phyloP scores from a whole-genome alignment of 2,888 invertebrate genomes.

The Philhelius pedissequus region DNA sequence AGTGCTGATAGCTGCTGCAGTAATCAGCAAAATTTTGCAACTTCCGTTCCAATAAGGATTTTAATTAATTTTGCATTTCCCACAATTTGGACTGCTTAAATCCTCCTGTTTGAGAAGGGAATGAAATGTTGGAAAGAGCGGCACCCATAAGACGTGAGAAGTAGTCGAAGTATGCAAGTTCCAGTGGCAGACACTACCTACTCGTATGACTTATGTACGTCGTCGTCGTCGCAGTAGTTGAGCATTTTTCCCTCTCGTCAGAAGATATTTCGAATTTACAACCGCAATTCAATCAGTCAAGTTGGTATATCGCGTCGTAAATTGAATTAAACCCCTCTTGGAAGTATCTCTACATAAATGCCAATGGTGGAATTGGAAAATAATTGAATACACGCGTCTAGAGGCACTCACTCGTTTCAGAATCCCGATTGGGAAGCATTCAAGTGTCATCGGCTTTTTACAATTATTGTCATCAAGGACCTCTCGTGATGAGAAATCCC shows the following conservation, averaged over 20 bases:
- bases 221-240: neutral
- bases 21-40: neutral
- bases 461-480: constrained; percentile 56
- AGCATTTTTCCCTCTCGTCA: neutral
- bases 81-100: neutral
- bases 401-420: constrained; percentile 17
- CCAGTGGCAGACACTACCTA: neutral
- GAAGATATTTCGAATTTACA: neutral
- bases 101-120: neutral
- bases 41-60: neutral
- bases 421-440: constrained; percentile 55
- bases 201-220: neutral
- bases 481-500: neutral
- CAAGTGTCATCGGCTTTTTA: constrained; percentile 60
- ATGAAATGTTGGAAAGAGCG: neutral
- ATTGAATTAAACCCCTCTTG: neutral
- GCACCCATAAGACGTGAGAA: neutral
- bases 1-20: constrained; percentile 26
- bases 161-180: neutral
- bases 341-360: neutral
- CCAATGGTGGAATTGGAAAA: constrained; percentile 1
- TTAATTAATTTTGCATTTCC: constrained; percentile 56
- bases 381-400: constrained; percentile 53
- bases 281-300: constrained; percentile 10
- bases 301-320: neutral